Evolutionary conservation across 2,888 invertebrate species (phyloP).

Genomic region (Podabrus alpinus): DNA sequence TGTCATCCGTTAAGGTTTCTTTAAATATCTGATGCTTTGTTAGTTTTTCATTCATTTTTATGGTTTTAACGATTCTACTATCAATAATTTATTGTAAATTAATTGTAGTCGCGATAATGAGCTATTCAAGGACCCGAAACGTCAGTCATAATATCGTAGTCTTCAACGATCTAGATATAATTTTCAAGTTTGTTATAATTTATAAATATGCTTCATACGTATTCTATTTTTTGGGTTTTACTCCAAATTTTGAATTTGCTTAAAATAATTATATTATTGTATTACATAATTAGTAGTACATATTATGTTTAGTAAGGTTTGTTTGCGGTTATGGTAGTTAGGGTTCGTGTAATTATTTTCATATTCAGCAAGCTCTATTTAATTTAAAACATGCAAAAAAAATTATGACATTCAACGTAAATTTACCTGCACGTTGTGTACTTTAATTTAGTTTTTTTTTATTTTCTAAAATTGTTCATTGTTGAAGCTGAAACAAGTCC

Average conservation of each 20-base stretch:
- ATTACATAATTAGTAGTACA: slow-evolving; percentile 5
- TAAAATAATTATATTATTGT: neutral
- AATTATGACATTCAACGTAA: neutral
- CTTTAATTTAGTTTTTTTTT: neutral
- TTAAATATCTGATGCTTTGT: too few species aligned
- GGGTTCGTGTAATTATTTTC: neutral
- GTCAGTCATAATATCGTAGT: too few species aligned
- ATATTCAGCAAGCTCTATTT: neutral
- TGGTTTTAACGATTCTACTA: too few species aligned
- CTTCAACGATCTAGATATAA: too few species aligned
- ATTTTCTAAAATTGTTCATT: neutral
- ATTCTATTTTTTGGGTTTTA: neutral
- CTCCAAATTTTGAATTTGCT: neutral
- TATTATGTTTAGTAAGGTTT: neutral
- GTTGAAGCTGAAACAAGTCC: neutral
- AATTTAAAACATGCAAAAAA: neutral
- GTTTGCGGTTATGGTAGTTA: neutral
- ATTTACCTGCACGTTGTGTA: neutral
- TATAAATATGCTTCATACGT: too few species aligned
- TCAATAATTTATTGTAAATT: too few species aligned
- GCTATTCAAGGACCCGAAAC: too few species aligned
- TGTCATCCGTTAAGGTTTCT: too few species aligned
- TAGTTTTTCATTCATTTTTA: too few species aligned
- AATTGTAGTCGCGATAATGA: too few species aligned
- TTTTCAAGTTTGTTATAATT: too few species aligned